Conservation (phyloP, 1,140 invertebrate genomes). For the Parapsyche elsis region DNA sequence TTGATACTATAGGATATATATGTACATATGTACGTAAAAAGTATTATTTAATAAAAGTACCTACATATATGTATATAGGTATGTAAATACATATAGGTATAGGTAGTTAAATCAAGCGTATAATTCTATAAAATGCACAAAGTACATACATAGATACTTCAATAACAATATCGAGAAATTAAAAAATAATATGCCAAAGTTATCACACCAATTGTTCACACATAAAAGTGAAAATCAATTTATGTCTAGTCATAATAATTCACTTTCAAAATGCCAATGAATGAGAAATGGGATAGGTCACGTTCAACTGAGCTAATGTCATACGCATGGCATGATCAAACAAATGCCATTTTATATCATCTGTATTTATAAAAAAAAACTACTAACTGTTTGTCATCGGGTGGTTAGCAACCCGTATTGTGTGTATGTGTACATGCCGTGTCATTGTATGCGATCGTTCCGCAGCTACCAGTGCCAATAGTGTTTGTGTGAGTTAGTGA, state of each 20-base stretch:
- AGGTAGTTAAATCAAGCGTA: neutral
- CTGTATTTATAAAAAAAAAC: too few relatives aligned
- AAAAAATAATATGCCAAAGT: too few relatives aligned
- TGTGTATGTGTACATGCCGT: too few relatives aligned
- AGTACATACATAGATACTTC: neutral
- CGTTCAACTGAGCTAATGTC: neutral
- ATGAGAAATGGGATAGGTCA: conserved; percentile 17
- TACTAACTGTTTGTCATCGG: too few relatives aligned
- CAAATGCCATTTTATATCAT: too few relatives aligned
- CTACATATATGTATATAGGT: neutral
- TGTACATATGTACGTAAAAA: too few relatives aligned
- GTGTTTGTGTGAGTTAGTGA: too few relatives aligned
- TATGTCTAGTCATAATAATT: conserved; percentile 40
- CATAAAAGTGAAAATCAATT: conserved; percentile 20
- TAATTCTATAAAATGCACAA: neutral
- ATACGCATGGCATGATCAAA: too few relatives aligned
- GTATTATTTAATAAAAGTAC: neutral
- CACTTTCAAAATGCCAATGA: neutral
- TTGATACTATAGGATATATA: too few relatives aligned
- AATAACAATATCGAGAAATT: neutral
- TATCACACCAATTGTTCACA: neutral
- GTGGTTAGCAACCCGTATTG: too few relatives aligned
- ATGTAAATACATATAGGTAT: neutral
- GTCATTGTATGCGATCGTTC: too few relatives aligned
- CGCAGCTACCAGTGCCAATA: too few relatives aligned